Conservation (phyloP, 2,797 vertebrate species). For the Tachyglossus aculeatus region DNA sequence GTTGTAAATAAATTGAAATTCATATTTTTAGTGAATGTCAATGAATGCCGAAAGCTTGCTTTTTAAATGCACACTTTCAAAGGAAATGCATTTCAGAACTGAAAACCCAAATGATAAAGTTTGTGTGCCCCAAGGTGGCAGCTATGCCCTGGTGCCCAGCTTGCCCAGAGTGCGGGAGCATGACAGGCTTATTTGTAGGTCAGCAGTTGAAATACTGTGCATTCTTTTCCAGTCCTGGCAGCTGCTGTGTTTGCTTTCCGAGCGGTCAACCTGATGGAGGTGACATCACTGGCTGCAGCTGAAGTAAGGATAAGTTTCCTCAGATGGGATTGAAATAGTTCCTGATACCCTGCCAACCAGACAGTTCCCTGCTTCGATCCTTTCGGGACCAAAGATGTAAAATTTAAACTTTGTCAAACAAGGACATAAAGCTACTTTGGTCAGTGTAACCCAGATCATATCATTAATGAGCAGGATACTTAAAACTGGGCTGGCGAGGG, state of each 20-base stretch:
- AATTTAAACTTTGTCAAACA: too few species aligned
- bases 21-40: neutral
- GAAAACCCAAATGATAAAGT: too few species aligned
- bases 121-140: too few species aligned
- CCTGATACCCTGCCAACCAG: conserved; percentile 76
- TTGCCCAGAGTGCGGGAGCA: too few species aligned
- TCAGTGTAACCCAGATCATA: too few species aligned
- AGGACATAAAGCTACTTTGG: too few species aligned
- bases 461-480: too few species aligned
- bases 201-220: conserved; percentile 63
- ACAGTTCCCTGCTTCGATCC: conserved; percentile 59
- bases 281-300: conserved; percentile 93
- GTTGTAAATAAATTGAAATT: too few species aligned
- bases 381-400: too few species aligned
- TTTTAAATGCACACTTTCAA: neutral
- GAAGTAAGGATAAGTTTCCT: conserved; percentile 87
- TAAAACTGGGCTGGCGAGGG: too few species aligned
- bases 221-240: conserved; percentile 88
- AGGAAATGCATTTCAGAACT: too few species aligned
- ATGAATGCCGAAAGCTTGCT: neutral
- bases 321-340: conserved; percentile 84
- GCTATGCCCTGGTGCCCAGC: too few species aligned
- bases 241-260: conserved; percentile 97
- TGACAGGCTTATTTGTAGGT: conserved; percentile 33
- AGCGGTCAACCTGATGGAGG: conserved; percentile 99